Evolutionary conservation across 1,140 invertebrate species (phyloP).

Genomic region (Eriocheir sinensis): DNA sequence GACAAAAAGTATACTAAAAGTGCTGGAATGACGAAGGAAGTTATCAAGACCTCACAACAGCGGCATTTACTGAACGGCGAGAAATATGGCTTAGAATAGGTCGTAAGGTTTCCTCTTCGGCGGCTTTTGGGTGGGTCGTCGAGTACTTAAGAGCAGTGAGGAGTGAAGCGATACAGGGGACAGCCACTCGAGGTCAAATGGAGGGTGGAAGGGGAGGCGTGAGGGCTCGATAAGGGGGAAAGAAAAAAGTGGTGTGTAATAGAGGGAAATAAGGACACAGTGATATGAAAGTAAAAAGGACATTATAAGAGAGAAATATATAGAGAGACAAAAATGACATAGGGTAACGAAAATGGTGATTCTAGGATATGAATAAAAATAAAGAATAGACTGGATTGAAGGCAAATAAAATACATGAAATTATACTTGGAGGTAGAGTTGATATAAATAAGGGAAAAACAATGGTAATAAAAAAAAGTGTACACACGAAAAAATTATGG

Average conservation of each 20-base stretch:
- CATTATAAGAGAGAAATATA: neutral
- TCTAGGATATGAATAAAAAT: too few relatives aligned
- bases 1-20: too few relatives aligned
- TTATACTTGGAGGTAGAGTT: too few relatives aligned
- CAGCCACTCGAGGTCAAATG: neutral
- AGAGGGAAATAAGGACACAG: neutral
- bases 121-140: neutral
- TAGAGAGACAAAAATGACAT: too few relatives aligned
- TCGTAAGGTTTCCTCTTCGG: neutral
- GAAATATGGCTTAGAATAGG: neutral
- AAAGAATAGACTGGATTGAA: too few relatives aligned
- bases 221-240: neutral
- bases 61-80: neutral
- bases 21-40: too few relatives aligned
- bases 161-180: neutral
- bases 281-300: neutral
- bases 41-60: too few relatives aligned
- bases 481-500: too few relatives aligned
- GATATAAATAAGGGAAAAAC: too few relatives aligned
- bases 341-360: too few relatives aligned
- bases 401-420: too few relatives aligned
- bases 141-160: neutral
- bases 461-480: too few relatives aligned
- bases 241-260: neutral
- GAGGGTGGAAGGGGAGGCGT: neutral